Evolutionary conservation across 1,140 invertebrate genomes (phyloP), one percentile per base, ranked within the genome.

Genomic region (Homarus americanus): DNA sequence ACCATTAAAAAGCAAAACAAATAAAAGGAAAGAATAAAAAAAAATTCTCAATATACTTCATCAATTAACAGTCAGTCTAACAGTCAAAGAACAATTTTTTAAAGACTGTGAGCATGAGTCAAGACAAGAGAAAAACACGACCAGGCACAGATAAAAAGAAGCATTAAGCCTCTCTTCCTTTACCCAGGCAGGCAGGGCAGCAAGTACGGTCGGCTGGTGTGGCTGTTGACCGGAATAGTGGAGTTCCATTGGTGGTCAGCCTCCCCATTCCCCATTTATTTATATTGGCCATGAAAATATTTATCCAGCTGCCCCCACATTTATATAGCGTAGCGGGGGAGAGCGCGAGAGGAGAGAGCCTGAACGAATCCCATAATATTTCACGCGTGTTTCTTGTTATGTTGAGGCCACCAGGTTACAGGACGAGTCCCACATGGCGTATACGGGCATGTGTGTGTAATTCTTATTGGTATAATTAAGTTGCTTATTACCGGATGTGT

Each of bases 201-300:
- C 24, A 69, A 69, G 63, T 69, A 69, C 28, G 63, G 63, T 69
- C 63, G 63, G 24, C 63, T 69, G n/a, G 63, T 32, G 63, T 69
- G 32, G 63, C 63, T 76, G 75, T 69, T 87, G 86, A 87, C 86
- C 86, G 86, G 86, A 87, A 87, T 69, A 7, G 63, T 32, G 28
- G 63, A 69, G n/a, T 69, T 69, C 63, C 63, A 89, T 58, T 66
- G 40, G 87, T 58, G 80, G 79, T 89, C 87, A 88, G 86, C 49
- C 76, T 72, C 87, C 87, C 87, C 79, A 89, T 82, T 82, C 87
- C 87, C 79, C 87, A 89, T 89, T 89, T 89, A 89, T 89, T 89
- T 89, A 89, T 89, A 89, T 89, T 89, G 87, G 78, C 87, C 87
- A 89, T 89, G 87, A 89, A 89, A 89, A 89, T 89, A 89, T 89